Percentiles rank a stretch among this genome's conserved stretches.
These are phyloP conservation scores for Drosophila hamatofila DNA, from an alignment of 2,888 invertebrate species.

Conservation along the genomic window DNA sequence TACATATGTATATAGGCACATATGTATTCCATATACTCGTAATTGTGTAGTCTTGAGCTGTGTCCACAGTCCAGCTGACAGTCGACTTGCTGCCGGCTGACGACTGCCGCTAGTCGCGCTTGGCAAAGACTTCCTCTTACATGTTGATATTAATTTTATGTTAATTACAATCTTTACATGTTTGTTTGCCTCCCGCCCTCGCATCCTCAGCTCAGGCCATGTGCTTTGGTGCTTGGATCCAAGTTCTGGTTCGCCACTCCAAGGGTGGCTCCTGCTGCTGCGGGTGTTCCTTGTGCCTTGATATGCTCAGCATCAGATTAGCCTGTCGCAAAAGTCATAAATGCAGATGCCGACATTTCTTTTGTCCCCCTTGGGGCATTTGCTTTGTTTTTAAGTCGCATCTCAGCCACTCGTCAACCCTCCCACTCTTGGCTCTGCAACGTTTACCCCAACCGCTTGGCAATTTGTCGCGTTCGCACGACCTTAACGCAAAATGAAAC, in stretches of 20 bases:
- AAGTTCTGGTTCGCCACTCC: slow-evolving; percentile 7
- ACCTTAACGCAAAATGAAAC: slow-evolving; percentile 76
- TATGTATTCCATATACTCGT: slow-evolving; percentile 5
- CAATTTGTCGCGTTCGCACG: slow-evolving; percentile 77
- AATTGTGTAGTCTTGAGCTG: slow-evolving; percentile 24
- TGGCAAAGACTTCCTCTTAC: slow-evolving; percentile 30
- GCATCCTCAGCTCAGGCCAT: slow-evolving; percentile 7
- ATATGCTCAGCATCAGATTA: slow-evolving; percentile 76
- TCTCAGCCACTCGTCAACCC: slow-evolving; percentile 13
- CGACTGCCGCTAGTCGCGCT: slow-evolving; percentile 15
- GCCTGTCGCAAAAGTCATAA: slow-evolving; percentile 79
- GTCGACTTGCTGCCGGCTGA: slow-evolving; percentile 1
- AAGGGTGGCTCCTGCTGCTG: slow-evolving; percentile 29
- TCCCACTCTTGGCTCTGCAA: slow-evolving; percentile 4
- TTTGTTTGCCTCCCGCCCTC: slow-evolving; percentile 50
- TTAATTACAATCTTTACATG: slow-evolving; percentile 75
- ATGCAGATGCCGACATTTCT: slow-evolving; percentile 80
- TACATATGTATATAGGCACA: too few relatives aligned
- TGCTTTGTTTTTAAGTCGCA: slow-evolving; percentile 63
- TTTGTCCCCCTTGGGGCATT: slow-evolving; percentile 62
- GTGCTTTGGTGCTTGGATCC: slow-evolving; percentile 33
- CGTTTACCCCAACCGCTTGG: slow-evolving; percentile 42
- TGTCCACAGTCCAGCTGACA: slow-evolving; percentile 44
- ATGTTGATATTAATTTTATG: slow-evolving; percentile 79
- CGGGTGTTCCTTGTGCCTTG: slow-evolving; percentile 35